phyloP scores from a whole-genome alignment of 2,888 invertebrate species.

The Mesoligia furuncula region DNA sequence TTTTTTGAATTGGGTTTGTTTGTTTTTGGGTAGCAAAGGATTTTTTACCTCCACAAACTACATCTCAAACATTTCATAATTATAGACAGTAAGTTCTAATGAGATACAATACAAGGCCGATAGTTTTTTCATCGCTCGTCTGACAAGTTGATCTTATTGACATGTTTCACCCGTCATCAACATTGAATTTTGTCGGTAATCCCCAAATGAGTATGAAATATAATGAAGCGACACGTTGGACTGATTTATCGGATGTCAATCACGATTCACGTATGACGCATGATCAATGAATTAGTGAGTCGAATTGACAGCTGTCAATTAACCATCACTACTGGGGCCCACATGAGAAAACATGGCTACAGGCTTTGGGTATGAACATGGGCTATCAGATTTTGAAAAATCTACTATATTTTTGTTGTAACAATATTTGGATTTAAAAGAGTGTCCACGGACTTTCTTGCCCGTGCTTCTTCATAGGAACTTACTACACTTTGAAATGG shows the following conservation, averaged over 20 bases:
- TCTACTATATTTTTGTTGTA: neutral
- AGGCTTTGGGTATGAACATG: neutral
- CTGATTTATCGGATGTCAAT: constrained; percentile 25
- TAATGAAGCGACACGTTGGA: constrained; percentile 24
- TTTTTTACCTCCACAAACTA: neutral
- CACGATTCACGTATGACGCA: neutral
- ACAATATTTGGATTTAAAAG: neutral
- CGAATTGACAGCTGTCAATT: constrained; percentile 25
- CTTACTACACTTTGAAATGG: neutral
- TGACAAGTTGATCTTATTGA: neutral
- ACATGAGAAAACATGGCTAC: neutral
- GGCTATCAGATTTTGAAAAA: neutral
- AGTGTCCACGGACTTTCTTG: neutral
- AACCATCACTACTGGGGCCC: constrained; percentile 4
- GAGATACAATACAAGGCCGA: no score
- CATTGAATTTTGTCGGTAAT: neutral
- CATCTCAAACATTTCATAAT: neutral
- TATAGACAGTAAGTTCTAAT: neutral
- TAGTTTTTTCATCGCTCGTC: neutral
- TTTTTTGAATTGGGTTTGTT: neutral
- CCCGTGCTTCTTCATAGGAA: neutral
- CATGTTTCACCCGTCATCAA: neutral
- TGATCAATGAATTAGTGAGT: constrained; percentile 33
- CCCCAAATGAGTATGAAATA: constrained; percentile 16
- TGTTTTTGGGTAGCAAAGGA: neutral